phyloP scores from a whole-genome alignment of 2,113 vertebrate genomes.

The Corythoichthys intestinalis region DNA sequence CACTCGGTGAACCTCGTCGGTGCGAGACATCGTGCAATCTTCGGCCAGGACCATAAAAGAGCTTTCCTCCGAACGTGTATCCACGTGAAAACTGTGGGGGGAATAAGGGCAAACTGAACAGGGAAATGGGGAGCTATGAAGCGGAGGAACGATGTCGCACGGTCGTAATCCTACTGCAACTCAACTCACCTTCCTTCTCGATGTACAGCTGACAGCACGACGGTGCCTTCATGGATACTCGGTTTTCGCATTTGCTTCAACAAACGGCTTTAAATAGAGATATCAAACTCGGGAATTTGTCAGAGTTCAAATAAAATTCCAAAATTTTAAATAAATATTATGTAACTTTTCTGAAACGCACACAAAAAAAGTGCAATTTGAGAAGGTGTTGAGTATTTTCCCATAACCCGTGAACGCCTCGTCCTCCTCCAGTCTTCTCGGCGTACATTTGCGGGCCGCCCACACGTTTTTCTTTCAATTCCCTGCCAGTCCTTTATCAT shows the following conservation, averaged over 20 bases:
- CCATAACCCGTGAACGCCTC: slow-evolving; percentile 7
- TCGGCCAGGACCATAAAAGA: slow-evolving; percentile 78
- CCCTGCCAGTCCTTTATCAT: neutral
- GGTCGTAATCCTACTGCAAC: slow-evolving; percentile 51
- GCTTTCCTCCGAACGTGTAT: slow-evolving; percentile 54
- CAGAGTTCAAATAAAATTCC: neutral
- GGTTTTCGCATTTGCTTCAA: neutral
- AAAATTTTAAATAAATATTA: neutral
- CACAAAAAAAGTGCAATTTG: neutral
- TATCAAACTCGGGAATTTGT: neutral
- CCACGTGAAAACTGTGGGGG: slow-evolving; percentile 36
- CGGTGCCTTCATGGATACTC: slow-evolving; percentile 42
- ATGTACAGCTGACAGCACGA: slow-evolving; percentile 39
- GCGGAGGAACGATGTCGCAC: slow-evolving; percentile 30
- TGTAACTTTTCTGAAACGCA: neutral
- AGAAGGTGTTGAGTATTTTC: neutral
- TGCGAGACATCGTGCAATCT: slow-evolving; percentile 85
- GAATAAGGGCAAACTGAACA: slow-evolving; percentile 2
- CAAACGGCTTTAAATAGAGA: too few species aligned
- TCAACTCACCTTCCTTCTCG: slow-evolving; percentile 60
- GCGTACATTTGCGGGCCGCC: slow-evolving; percentile 33
- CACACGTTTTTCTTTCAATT: slow-evolving; percentile 6
- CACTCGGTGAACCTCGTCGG: slow-evolving; percentile 92
- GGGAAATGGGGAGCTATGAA: neutral
- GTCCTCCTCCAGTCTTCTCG: slow-evolving; percentile 26